These are phyloP conservation scores for Timema cristinae DNA, from an alignment of 2,888 invertebrate species.

Conservation along the genomic window DNA sequence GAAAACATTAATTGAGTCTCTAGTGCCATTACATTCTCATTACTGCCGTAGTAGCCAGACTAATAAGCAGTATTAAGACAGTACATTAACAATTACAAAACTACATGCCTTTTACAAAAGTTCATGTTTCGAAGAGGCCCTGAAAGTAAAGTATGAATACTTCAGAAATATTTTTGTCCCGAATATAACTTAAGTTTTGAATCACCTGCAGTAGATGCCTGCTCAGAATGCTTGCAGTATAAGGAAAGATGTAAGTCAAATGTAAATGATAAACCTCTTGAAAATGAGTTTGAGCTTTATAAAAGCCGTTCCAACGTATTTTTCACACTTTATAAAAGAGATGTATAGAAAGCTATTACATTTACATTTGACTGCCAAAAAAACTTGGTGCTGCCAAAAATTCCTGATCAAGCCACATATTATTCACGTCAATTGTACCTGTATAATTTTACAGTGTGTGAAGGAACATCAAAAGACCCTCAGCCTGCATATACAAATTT, in stretches of 20 bases:
- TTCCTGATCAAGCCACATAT: constrained; percentile 40
- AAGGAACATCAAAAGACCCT: constrained; percentile 36
- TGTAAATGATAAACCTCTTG: not conserved
- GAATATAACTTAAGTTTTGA: constrained; percentile 34
- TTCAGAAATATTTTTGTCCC: constrained; percentile 30
- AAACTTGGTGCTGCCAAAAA: constrained; percentile 37
- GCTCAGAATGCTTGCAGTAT: constrained; percentile 16
- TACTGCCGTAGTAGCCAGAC: not conserved
- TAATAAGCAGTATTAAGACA: not conserved
- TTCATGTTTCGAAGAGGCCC: not conserved
- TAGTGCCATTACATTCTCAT: constrained; percentile 3
- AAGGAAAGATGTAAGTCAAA: not conserved
- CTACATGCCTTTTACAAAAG: not conserved
- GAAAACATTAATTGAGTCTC: not conserved
- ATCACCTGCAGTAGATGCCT: constrained; percentile 27
- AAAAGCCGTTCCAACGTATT: constrained; percentile 28
- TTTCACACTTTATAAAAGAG: constrained; percentile 30
- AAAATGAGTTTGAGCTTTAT: not conserved
- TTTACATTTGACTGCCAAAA: constrained; percentile 40
- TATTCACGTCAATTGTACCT: constrained; percentile 40
- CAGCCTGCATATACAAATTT: constrained; percentile 34
- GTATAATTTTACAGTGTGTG: constrained; percentile 41
- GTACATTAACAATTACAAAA: not conserved
- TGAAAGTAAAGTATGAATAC: constrained; percentile 27
- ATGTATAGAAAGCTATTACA: constrained; percentile 28